Conservation (phyloP, 2,113 vertebrate genomes). For the Oreotrochilus melanogaster region DNA sequence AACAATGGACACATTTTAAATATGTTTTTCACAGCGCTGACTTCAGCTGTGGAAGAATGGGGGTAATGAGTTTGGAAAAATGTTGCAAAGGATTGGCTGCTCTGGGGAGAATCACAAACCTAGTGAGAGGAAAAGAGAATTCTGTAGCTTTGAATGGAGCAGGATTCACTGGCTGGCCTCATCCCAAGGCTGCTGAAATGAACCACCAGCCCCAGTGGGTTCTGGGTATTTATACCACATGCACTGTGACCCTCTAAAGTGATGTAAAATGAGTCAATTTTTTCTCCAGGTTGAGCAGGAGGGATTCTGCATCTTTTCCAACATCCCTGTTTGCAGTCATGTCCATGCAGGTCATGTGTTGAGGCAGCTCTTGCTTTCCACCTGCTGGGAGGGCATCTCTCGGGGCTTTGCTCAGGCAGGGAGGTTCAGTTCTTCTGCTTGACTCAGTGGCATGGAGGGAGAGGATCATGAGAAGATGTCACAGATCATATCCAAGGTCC, state of each 20-base stretch:
- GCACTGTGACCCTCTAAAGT: rapidly evolving
- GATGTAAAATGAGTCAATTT: rapidly evolving
- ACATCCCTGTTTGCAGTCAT: not conserved
- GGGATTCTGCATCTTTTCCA: not conserved
- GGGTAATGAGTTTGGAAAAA: slow-evolving; percentile 5
- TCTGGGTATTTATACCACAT: not conserved
- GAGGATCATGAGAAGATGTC: not conserved
- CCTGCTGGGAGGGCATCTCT: not conserved
- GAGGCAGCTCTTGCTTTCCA: not conserved
- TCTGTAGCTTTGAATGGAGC: not conserved
- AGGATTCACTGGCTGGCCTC: not conserved
- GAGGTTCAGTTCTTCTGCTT: not conserved
- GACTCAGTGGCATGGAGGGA: not conserved
- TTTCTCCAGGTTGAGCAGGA: not conserved
- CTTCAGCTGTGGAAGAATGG: not conserved
- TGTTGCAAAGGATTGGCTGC: not conserved
- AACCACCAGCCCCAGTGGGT: not conserved
- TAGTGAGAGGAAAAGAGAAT: not conserved
- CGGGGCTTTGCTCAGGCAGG: not conserved
- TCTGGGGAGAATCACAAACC: not conserved
- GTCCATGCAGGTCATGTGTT: rapidly evolving
- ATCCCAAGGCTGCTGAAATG: not conserved
- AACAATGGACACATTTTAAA: not conserved
- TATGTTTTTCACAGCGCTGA: not conserved
- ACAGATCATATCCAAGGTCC: not conserved